Evolutionary conservation across 1,140 invertebrate species (phyloP).

Genomic region (Diabrotica virgifera): DNA sequence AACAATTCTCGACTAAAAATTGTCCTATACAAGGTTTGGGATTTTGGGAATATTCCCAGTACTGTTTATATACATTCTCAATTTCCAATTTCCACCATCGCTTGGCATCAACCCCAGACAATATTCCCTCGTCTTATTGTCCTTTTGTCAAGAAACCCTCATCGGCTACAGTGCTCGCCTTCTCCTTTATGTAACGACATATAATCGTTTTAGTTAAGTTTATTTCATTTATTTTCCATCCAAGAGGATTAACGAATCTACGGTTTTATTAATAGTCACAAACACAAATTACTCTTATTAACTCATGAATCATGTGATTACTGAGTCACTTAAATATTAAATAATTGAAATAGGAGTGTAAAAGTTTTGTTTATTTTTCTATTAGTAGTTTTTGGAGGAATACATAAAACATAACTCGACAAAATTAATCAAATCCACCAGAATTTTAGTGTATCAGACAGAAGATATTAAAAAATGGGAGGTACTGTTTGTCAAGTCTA

Average conservation of each 20-base stretch:
- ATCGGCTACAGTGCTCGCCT: not conserved
- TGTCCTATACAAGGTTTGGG: no score
- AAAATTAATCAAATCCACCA: no score
- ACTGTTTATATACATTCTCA: no score
- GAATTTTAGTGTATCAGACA: no score
- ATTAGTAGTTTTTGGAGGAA: no score
- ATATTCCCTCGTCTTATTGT: slow-evolving; percentile 2
- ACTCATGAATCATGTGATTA: not conserved
- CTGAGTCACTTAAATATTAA: not conserved
- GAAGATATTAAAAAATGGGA: no score
- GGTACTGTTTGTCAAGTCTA: no score
- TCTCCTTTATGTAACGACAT: not conserved
- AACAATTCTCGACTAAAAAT: no score
- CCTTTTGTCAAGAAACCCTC: not conserved
- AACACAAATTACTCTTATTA: not conserved
- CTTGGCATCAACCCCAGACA: not conserved
- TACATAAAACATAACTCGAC: no score
- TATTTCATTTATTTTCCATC: not conserved
- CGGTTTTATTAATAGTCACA: not conserved
- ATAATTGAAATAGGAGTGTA: not conserved
- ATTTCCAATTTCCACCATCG: not conserved
- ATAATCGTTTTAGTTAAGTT: not conserved
- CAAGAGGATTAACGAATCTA: not conserved
- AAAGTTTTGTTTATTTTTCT: no score
- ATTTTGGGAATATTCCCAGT: no score